Evolutionary conservation across 2,113 vertebrate species (phyloP).

Genomic region (Aphelocoma coerulescens): DNA sequence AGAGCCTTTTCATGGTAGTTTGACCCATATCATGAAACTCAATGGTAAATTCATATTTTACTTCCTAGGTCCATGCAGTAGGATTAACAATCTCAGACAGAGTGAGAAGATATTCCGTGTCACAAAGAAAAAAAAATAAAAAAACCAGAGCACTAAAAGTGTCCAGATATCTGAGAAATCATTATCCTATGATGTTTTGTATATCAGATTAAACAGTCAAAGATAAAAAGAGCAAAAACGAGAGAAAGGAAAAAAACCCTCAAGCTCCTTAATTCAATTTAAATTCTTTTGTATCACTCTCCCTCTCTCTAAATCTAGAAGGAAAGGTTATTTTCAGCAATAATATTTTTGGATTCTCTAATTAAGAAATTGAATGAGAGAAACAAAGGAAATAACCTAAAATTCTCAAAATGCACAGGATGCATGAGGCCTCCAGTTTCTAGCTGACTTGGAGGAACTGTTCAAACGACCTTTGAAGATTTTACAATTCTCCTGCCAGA

Average conservation of each 20-base stretch:
- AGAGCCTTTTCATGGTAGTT: not conserved
- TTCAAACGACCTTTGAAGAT: not conserved
- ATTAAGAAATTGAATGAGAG: not conserved
- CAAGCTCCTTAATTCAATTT: not conserved
- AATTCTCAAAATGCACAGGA: not conserved
- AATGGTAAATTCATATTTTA: not conserved
- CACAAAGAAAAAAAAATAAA: not conserved
- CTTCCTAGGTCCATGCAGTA: not conserved
- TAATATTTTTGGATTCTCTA: not conserved
- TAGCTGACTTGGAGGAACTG: not conserved
- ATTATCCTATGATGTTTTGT: not conserved
- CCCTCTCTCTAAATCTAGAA: not conserved
- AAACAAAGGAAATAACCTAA: not conserved
- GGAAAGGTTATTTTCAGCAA: not conserved
- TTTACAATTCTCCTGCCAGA: not conserved
- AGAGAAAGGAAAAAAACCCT: not conserved
- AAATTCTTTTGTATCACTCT: not conserved
- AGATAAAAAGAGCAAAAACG: not conserved
- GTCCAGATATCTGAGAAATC: not conserved
- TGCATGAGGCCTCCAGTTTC: not conserved
- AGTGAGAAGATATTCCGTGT: not conserved
- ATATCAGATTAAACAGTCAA: not conserved
- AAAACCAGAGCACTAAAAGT: not conserved
- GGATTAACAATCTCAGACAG: not conserved
- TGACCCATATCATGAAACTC: not conserved